Base-by-base conservation (phyloP, 2,113 vertebrate species). In the Platichthys stellatus region DNA sequence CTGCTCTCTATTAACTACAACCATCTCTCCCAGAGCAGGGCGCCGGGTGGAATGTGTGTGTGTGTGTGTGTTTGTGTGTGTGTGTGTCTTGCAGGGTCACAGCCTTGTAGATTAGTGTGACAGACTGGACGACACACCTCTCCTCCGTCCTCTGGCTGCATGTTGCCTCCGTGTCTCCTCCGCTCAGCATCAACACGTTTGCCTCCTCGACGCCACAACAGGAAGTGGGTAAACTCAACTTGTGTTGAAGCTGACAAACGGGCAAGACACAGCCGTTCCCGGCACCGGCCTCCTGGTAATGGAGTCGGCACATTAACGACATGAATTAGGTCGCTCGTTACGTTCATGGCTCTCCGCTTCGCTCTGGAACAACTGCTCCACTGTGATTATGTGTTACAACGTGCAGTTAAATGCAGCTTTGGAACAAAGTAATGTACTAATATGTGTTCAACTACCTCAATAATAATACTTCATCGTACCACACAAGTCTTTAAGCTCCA, bases 1-100 rank as follows among this genome's bases (percentile, higher is more conserved):
- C 80, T 78, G 84, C 68, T 70, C 85, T 89, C 83, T 84, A 88
- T 91, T 87, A 85, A 87, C 86, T 35, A 26, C 84, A 5, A 58
- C 83, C 81, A 90, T 90, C 86, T 85, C 84, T 87, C 85, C 84
- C 65, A 66, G 78, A 63, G 81, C 63, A 11, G 63, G 74, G 74
- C 71, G 78, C 81, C 63, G 23, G 57, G 21, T 72, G 86, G 82
- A 88, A 82, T 87, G 86, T 66, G 74, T 62, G 84, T 72, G 72
- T 68, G 72, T 70, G 78, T 67, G 68, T 79, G 59, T 64, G 74
- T 49, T 70, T 53, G 51, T n/a, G 51, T 24, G 24, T 54, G 51
- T 54, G 51, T 54, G 18, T 54, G 51, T n/a, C 2, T n/a, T 20
- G 80, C 64, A 67, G 75, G 88, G 87, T 89, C 87, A 82, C 53